Evolutionary conservation across 2,113 vertebrate genomes (phyloP).

Genomic region (Penelope pileata): DNA sequence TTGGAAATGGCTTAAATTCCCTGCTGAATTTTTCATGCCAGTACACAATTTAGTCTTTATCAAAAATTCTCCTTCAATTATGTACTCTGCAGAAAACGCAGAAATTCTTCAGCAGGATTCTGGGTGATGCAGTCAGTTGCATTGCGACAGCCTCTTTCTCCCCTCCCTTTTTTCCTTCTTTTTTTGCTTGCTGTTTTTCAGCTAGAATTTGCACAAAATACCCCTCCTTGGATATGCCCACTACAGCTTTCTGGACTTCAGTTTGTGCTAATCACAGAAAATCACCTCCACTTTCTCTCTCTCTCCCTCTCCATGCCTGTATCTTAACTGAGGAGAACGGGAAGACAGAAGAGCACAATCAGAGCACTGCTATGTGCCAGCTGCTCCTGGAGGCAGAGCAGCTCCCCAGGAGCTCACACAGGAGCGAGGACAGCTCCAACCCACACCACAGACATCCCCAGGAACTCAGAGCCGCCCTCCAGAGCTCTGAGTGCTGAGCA

Average conservation of each 20-base stretch:
- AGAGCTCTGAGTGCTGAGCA: not conserved
- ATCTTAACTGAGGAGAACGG: not conserved
- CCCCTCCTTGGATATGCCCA: not conserved
- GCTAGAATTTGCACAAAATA: not conserved
- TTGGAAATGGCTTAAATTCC: constrained; percentile 64
- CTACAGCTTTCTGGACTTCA: not conserved
- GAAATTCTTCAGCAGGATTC: constrained; percentile 7
- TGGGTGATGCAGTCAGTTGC: not conserved
- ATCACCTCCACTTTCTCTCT: not conserved
- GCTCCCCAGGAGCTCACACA: constrained; percentile 19
- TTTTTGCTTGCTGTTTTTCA: not conserved
- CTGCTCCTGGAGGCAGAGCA: constrained; percentile 50
- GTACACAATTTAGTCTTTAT: constrained; percentile 52
- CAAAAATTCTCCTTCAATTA: constrained; percentile 44
- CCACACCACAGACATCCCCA: constrained; percentile 31
- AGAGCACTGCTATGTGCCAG: constrained; percentile 34
- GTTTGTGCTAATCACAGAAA: constrained; percentile 36
- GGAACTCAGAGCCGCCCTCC: not conserved
- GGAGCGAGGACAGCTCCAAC: not conserved
- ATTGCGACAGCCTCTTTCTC: not conserved
- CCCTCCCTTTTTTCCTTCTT: rapidly evolving
- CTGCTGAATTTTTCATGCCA: constrained; percentile 55
- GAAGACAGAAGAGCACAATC: not conserved
- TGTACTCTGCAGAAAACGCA: constrained; percentile 19
- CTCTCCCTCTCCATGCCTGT: not conserved